These are phyloP conservation scores for Platerodrilus igneus DNA, from an alignment of 2,888 invertebrate species.

Conservation along the genomic window DNA sequence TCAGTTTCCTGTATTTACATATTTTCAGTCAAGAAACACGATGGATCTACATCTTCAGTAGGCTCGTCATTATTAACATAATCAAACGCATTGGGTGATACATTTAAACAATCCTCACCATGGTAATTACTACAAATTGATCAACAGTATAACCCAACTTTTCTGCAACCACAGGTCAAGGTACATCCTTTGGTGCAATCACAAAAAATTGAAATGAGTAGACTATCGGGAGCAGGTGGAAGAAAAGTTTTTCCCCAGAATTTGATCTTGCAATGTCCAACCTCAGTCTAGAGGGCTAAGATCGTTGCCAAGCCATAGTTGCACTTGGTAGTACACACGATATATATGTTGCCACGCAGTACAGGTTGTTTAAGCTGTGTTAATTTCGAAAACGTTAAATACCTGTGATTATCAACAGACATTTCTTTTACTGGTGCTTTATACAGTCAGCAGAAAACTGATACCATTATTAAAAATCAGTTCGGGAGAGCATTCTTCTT, in stretches of 20 bases:
- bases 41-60: constrained; percentile 5
- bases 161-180: constrained; percentile 6
- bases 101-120: constrained; percentile 6
- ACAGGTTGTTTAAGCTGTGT: constrained; percentile 8
- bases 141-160: constrained; percentile 5
- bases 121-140: constrained; percentile 7
- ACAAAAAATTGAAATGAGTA: constrained; percentile 7
- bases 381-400: constrained; percentile 3
- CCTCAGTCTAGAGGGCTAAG: too few relatives aligned
- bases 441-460: too few relatives aligned
- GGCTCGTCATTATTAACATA: background rate
- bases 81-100: constrained; percentile 1
- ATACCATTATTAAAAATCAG: too few relatives aligned
- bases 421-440: constrained; percentile 1
- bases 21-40: constrained; percentile 1
- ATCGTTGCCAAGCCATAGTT: background rate
- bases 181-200: constrained; percentile 4
- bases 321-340: constrained; percentile 1
- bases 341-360: constrained; percentile 7
- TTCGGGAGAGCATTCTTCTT: too few relatives aligned
- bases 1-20: constrained; percentile 5
- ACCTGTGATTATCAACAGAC: constrained; percentile 7
- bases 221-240: too few relatives aligned
- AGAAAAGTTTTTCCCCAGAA: background rate
- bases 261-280: constrained; percentile 1